phyloP scores from a whole-genome alignment of 2,797 vertebrate species.

The Champsocephalus esox region DNA sequence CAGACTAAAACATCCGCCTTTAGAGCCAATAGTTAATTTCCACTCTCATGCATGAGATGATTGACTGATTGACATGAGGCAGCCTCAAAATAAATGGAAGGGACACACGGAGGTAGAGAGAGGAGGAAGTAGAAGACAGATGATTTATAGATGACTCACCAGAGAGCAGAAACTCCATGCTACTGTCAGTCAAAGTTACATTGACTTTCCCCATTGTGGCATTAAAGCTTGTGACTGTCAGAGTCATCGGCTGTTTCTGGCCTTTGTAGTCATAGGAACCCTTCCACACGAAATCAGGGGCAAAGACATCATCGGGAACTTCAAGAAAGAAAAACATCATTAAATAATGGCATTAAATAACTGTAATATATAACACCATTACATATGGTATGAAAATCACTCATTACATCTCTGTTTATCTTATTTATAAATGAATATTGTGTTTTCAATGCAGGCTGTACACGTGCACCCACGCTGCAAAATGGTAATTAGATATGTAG shows the following conservation, averaged over 20 bases:
- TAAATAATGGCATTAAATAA: neutral
- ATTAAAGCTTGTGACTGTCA: slow-evolving; percentile 94
- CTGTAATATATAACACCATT: neutral
- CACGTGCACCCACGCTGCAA: slow-evolving; percentile 11
- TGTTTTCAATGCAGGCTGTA: slow-evolving; percentile 10
- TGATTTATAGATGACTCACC: slow-evolving; percentile 86
- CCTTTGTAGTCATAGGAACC: slow-evolving; percentile 95
- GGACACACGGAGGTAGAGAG: slow-evolving; percentile 64
- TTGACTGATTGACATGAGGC: slow-evolving; percentile 77
- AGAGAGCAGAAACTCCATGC: slow-evolving; percentile 93
- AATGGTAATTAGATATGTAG: slow-evolving; percentile 42
- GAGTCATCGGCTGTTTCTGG: slow-evolving; percentile 94
- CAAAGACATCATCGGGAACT: slow-evolving; percentile 97
- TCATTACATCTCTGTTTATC: neutral
- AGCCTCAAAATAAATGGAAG: slow-evolving; percentile 75
- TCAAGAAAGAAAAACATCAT: slow-evolving; percentile 21
- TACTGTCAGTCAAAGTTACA: slow-evolving; percentile 92
- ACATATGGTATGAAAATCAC: neutral
- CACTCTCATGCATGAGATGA: slow-evolving; percentile 78
- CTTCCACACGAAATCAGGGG: slow-evolving; percentile 96
- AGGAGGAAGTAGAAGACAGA: slow-evolving; percentile 56
- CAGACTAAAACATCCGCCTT: slow-evolving; percentile 64
- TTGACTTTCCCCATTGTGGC: slow-evolving; percentile 93
- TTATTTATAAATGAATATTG: neutral
- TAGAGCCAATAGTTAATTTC: slow-evolving; percentile 76